These are phyloP conservation scores for Diabrotica undecimpunctata DNA, from an alignment of 1,140 invertebrate species.

Conservation along the genomic window DNA sequence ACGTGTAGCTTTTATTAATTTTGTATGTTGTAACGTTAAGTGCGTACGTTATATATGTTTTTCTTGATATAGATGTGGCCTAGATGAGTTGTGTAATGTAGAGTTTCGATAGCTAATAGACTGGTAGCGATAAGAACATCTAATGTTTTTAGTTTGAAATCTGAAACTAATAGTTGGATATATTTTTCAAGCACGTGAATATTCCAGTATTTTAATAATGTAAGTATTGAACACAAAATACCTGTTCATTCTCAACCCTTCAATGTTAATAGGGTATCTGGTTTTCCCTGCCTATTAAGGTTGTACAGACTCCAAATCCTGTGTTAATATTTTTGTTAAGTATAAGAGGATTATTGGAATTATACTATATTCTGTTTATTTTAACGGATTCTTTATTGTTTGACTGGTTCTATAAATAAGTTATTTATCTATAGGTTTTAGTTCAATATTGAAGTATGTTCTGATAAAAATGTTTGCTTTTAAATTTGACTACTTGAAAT, in stretches of 20 bases:
- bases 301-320: not conserved
- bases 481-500: no score
- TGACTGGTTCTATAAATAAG: not conserved
- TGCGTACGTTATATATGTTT: slow-evolving; percentile 11
- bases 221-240: not conserved
- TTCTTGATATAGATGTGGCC: slow-evolving; percentile 16
- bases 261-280: not conserved
- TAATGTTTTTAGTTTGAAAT: slow-evolving; percentile 11
- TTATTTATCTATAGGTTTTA: not conserved
- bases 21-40: not conserved
- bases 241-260: not conserved
- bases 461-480: no score
- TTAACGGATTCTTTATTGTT: not conserved
- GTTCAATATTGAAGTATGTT: not conserved
- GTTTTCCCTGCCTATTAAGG: not conserved
- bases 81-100: slow-evolving; percentile 27
- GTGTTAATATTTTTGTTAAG: not conserved
- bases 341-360: not conserved
- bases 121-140: slow-evolving; percentile 16
- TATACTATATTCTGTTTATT: not conserved
- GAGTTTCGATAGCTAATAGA: slow-evolving; percentile 21
- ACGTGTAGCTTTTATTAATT: slow-evolving; percentile 4
- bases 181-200: not conserved
- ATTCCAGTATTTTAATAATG: not conserved
- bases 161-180: not conserved